phyloP scores from a whole-genome alignment of 1,140 invertebrate species.

The Megalonaias nervosa region DNA sequence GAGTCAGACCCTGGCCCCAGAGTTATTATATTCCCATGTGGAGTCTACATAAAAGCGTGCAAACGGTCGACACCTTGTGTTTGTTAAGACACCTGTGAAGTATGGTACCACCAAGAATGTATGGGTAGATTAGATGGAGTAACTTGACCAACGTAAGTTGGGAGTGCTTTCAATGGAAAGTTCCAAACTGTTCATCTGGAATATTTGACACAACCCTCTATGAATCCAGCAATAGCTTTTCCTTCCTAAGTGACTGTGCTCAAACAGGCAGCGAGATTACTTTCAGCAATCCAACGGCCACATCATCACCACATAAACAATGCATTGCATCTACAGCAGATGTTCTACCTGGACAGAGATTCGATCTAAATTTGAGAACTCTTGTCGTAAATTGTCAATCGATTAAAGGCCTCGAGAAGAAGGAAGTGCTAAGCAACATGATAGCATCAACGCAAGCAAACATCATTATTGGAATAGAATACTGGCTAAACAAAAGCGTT shows the following conservation, averaged over 20 bases:
- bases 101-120: constrained; percentile 17
- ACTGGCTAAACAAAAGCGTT: constrained; percentile 13
- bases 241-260: not conserved
- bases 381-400: constrained; percentile 12
- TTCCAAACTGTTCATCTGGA: not conserved
- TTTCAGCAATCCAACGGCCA: not conserved
- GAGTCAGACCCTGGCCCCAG: constrained; percentile 5
- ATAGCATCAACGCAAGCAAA: constrained; percentile 8
- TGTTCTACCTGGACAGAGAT: not conserved
- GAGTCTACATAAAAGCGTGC: not conserved
- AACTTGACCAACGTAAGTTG: not conserved
- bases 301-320: constrained; percentile 7
- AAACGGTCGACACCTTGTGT: constrained; percentile 11
- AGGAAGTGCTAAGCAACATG: constrained; percentile 5
- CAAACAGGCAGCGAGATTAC: not conserved
- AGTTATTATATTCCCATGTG: constrained; percentile 2
- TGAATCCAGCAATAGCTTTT: not conserved
- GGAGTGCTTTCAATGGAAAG: not conserved
- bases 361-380: constrained; percentile 4
- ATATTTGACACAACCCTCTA: not conserved
- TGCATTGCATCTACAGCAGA: not conserved
- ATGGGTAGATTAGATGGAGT: constrained; percentile 17
- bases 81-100: not conserved
- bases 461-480: constrained; percentile 17
- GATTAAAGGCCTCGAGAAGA: constrained; percentile 4